Percentiles rank a stretch among this genome's conserved stretches.
phyloP scores from a whole-genome alignment of 2,113 vertebrate species.

The Plestiodon gilberti region DNA sequence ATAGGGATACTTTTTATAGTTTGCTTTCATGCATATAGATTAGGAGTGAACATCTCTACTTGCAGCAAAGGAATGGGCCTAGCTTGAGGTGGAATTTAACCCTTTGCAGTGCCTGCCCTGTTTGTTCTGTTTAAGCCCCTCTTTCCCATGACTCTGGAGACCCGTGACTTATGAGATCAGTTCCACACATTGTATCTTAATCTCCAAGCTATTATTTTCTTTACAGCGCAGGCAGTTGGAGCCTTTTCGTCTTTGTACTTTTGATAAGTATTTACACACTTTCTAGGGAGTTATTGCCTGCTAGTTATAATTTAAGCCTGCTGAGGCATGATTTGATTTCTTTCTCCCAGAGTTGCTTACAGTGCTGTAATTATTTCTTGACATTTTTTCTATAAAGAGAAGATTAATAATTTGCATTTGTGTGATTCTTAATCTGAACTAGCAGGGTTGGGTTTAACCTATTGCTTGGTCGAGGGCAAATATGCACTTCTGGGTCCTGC shows the following conservation, averaged over 20 bases:
- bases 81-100: neutral
- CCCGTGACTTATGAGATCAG: neutral
- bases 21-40: neutral
- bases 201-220: neutral
- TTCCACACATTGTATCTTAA: neutral
- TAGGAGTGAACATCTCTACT: neutral
- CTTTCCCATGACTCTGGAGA: neutral
- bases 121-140: neutral
- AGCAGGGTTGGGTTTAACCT: neutral
- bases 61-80: neutral
- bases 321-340: neutral
- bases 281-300: neutral
- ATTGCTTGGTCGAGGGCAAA: neutral
- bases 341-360: neutral
- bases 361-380: neutral
- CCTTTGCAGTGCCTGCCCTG: neutral
- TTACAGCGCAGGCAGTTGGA: conserved; percentile 13
- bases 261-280: neutral
- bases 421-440: neutral
- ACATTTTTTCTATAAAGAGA: neutral
- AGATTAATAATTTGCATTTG: accelerated
- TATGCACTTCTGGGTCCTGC: neutral
- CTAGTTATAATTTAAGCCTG: neutral
- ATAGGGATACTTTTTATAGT: neutral
- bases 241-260: neutral